Conservation (phyloP, 2,888 invertebrate genomes). For the Pyrochroa serraticornis region DNA sequence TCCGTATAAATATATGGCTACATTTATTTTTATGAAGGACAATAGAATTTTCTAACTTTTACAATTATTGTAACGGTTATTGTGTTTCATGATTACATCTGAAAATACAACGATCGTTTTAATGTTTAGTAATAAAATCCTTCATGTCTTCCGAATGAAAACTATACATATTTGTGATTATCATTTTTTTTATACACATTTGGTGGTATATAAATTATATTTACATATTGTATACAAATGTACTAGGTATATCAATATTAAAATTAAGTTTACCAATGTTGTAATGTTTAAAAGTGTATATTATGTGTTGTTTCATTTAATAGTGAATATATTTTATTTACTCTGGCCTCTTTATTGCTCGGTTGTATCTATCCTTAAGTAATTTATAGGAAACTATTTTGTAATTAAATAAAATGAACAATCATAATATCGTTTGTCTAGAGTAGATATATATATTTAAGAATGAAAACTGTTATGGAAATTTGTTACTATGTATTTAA, state of each 20-base stretch:
- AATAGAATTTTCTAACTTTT: constrained; percentile 26
- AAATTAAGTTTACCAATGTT: constrained; percentile 21
- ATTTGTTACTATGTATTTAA: constrained; percentile 49
- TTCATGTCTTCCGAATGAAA: constrained; percentile 47
- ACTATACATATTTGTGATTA: constrained; percentile 40
- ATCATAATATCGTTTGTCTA: constrained; percentile 48
- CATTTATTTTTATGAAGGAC: constrained; percentile 25
- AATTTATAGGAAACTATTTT: constrained; percentile 25
- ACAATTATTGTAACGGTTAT: constrained; percentile 7
- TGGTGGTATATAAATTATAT: constrained; percentile 29
- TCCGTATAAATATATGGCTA: constrained; percentile 17
- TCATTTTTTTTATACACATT: constrained; percentile 32
- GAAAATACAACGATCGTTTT: constrained; percentile 31
- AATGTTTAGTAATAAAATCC: constrained; percentile 37
- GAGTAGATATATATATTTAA: constrained; percentile 36
- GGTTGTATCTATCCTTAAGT: constrained; percentile 21
- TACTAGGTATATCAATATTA: constrained; percentile 20
- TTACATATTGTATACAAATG: constrained; percentile 31
- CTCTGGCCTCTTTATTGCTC: constrained; percentile 12
- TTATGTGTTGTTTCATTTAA: constrained; percentile 21
- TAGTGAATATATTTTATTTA: constrained; percentile 22
- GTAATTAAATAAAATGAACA: constrained; percentile 42
- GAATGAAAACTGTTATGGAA: constrained; percentile 42
- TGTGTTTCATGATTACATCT: constrained; percentile 10
- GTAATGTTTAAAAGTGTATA: constrained; percentile 19